A percentile compares a stretch with the other conserved stretches of the same genome.
These are phyloP conservation scores for Pinna nobilis DNA, from an alignment of 1,140 invertebrate species.

Conservation along the genomic window DNA sequence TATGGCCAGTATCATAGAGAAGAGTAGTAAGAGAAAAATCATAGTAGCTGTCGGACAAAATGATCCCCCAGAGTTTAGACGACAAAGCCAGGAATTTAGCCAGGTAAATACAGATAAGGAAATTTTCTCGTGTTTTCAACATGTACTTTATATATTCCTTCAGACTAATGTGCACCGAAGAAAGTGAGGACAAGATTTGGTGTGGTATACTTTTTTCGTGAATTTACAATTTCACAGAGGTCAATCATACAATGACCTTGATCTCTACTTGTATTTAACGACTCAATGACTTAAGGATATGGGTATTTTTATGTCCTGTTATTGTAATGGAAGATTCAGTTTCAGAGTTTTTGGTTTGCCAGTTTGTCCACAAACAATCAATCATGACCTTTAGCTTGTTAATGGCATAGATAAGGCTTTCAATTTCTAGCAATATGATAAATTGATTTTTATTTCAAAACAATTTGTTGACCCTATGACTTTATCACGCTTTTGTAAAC, in stretches of 20 bases:
- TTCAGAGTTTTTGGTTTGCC: no score
- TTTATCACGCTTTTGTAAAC: no score
- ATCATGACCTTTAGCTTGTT: no score
- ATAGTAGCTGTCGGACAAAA: slow-evolving; percentile 59
- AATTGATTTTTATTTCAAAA: no score
- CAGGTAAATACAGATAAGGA: slow-evolving; percentile 43
- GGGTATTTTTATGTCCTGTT: no score
- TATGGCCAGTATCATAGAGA: slow-evolving; percentile 45
- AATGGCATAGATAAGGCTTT: no score
- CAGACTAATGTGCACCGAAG: background rate
- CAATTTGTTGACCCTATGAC: no score
- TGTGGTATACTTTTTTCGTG: background rate
- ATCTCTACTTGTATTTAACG: background rate
- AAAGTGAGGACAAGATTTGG: background rate
- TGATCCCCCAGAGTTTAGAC: slow-evolving; percentile 61
- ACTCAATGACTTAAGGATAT: background rate
- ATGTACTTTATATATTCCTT: background rate
- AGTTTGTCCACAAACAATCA: no score
- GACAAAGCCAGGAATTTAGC: slow-evolving; percentile 58
- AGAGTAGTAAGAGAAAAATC: slow-evolving; percentile 52
- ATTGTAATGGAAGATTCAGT: no score
- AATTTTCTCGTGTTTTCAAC: background rate
- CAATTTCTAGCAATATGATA: no score
- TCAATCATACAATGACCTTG: background rate
- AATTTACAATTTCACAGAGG: background rate